A percentile compares a stretch with the other conserved stretches of the same genome.
Conservation (phyloP, 2,888 invertebrate species). For the Zaprionus lineosus region DNA sequence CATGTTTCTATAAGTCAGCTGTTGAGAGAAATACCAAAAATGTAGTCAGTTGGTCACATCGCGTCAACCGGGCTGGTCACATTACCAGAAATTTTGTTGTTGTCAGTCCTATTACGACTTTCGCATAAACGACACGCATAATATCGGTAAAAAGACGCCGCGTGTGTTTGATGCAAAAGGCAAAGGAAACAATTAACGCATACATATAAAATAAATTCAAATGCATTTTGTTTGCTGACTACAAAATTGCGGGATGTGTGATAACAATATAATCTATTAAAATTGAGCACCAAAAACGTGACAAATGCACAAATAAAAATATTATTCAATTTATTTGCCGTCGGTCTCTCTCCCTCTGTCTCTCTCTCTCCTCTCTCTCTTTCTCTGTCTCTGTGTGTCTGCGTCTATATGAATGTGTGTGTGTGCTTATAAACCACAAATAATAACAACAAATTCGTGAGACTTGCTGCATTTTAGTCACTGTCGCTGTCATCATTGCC, state of each 20-base stretch:
- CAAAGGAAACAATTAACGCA: slow-evolving; percentile 42
- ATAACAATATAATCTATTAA: slow-evolving; percentile 62
- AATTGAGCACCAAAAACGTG: slow-evolving; percentile 42
- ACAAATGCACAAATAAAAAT: slow-evolving; percentile 53
- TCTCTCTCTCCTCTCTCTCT: slow-evolving; percentile 7
- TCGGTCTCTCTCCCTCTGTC: slow-evolving; percentile 38
- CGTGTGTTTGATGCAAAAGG: slow-evolving; percentile 61
- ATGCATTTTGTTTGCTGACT: slow-evolving; percentile 33
- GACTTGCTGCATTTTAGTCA: slow-evolving; percentile 55
- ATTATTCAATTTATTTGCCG: slow-evolving; percentile 60
- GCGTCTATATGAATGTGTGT: slow-evolving; percentile 30
- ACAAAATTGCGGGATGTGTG: slow-evolving; percentile 51
- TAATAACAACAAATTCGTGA: slow-evolving; percentile 51
- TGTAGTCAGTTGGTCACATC: slow-evolving; percentile 21
- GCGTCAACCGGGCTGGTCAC: slow-evolving; percentile 25
- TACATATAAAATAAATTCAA: slow-evolving; percentile 43
- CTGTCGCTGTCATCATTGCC: slow-evolving; percentile 32
- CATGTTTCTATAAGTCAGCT: slow-evolving; percentile 47
- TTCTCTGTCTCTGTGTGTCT: slow-evolving; percentile 12
- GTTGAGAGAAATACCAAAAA: slow-evolving; percentile 34
- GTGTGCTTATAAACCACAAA: slow-evolving; percentile 52
- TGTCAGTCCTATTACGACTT: slow-evolving; percentile 58
- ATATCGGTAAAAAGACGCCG: slow-evolving; percentile 55
- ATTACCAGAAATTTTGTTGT: slow-evolving; percentile 49
- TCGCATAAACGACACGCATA: slow-evolving; percentile 63